Evolutionary conservation across 2,797 vertebrate species (phyloP).

Genomic region (Chloroceryle amazona): DNA sequence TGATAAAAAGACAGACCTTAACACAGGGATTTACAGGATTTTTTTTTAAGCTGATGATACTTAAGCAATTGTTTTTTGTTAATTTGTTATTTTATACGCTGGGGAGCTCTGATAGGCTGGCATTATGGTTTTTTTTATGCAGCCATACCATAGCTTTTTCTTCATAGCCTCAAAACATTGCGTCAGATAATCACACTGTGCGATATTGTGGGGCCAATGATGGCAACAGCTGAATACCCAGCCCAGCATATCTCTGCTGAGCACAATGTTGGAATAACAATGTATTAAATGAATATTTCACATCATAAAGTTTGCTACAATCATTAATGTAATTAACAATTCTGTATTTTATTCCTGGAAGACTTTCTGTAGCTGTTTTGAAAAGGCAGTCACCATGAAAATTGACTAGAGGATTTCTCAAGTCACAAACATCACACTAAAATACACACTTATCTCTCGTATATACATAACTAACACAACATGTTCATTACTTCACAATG

Average conservation of each 20-base stretch:
- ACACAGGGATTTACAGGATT: constrained; percentile 34
- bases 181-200: not conserved
- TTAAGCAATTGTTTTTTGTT: constrained; percentile 39
- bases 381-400: not conserved
- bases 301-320: not conserved
- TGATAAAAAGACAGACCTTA: constrained; percentile 51
- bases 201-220: not conserved
- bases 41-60: not conserved
- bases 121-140: not conserved
- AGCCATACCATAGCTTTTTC: not conserved
- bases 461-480: not conserved
- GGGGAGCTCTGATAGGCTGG: constrained; percentile 12
- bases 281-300: constrained; percentile 30
- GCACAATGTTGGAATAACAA: not conserved
- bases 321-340: not conserved
- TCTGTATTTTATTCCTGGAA: not conserved
- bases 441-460: not conserved
- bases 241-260: not conserved
- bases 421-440: not conserved
- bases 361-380: not conserved
- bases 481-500: not conserved
- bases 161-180: constrained; percentile 30
- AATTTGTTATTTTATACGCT: constrained; percentile 54
- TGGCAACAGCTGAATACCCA: not conserved
- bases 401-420: not conserved